These are phyloP conservation scores for Drosophila pruinosa DNA, from an alignment of 1,140 invertebrate species.

Conservation along the genomic window DNA sequence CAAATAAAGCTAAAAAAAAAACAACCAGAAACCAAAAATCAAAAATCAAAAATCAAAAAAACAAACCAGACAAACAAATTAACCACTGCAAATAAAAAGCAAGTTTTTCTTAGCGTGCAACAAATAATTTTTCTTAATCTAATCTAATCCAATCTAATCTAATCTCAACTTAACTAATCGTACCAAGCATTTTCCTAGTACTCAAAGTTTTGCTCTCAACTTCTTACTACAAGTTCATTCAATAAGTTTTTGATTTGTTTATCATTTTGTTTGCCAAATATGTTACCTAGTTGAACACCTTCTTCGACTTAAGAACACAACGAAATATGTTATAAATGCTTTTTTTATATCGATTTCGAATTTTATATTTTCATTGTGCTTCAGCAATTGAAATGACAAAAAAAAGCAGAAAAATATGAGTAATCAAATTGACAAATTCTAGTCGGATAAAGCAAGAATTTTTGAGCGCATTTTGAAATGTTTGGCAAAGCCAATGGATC, in stretches of 20 bases:
- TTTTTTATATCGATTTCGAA: conserved; percentile 55
- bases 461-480: conserved; percentile 43
- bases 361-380: conserved; percentile 29
- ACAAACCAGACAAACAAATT: conserved; percentile 1
- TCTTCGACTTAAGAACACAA: conserved; percentile 3
- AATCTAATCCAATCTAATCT: conserved; percentile 32
- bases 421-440: conserved; percentile 1
- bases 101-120: conserved; percentile 67
- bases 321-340: conserved; percentile 33
- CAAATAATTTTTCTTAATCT: conserved; percentile 53
- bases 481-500: neutral
- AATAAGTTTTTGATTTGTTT: neutral
- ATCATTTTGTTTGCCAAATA: conserved; percentile 15
- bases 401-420: neutral
- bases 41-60: neutral
- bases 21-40: neutral
- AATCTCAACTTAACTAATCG: conserved; percentile 29
- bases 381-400: conserved; percentile 12
- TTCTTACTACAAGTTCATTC: conserved; percentile 23
- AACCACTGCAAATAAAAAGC: conserved; percentile 35
- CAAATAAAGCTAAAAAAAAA: neutral
- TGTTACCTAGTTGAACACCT: conserved; percentile 17
- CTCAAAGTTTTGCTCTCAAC: conserved; percentile 29
- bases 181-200: conserved; percentile 37
- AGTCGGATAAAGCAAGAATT: neutral